Evolutionary conservation across 2,113 vertebrate species (phyloP), one percentile per base, ranked within the genome.

Genomic region (Eonycteris spelaea): DNA sequence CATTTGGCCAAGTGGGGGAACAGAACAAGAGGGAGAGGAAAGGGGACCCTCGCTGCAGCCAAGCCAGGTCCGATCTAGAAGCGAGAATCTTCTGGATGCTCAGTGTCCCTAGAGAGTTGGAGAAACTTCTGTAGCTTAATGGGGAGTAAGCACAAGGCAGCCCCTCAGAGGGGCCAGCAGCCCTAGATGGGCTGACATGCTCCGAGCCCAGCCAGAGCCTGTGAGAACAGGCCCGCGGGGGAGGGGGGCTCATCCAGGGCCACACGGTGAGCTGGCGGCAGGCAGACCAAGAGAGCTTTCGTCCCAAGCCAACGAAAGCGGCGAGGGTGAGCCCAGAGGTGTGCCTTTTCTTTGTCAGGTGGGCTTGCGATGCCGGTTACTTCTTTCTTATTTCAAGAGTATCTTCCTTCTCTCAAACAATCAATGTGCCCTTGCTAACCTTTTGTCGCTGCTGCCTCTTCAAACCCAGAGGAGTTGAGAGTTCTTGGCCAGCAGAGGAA

Each of bases 401-500:
- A 26, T 13, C 65, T 43, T 78, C 33, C 73, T 33, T 70, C 28
- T 83, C 90, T 86, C 75, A 79, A 88, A 68, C 67, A 79, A 24
- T 96, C 95, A 74, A 80, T 53, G 38, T 35, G 22, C 92, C 79
- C 96, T 90, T 97, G 92, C 96, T 98, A 95, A 97, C 91, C 85
- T 57, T 97, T 95, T 97, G 85, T 97, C 90, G 1, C 94, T 38
- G 12, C 85, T 97, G 75, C 95, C 0, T 94, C 96, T 98, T 80
- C 92, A 93, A 57, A 97, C 80, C 78, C 97, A 98, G 98, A 97
- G 97, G 51, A 97, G 96, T 61, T 55, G 24, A 93, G 94, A 86
- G 90, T 83, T 83, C 55, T 94, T 0, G 93, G 95, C 83, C 91
- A 65, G 15, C 77, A 63, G 86, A 92, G 68, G 30, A 63, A 74